A percentile compares a stretch with the other conserved stretches of the same genome.
These are phyloP conservation scores for Callospermophilus lateralis DNA, from an alignment of 2,113 vertebrate species.

Conservation along the genomic window DNA sequence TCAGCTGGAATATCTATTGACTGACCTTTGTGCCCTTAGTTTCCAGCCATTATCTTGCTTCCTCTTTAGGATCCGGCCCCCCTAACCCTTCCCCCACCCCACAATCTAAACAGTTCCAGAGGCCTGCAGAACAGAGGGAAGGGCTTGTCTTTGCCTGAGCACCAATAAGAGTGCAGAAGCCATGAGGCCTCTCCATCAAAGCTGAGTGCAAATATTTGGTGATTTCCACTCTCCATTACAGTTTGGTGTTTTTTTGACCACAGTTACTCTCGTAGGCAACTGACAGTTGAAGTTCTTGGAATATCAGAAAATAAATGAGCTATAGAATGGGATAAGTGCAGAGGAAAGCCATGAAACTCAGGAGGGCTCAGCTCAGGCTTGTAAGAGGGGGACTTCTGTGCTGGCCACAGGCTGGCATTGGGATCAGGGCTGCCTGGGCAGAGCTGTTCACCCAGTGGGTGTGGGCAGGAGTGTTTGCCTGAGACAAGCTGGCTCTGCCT, in stretches of 20 bases:
- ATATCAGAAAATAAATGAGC: background rate
- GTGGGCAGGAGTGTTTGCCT: no score
- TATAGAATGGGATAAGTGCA: background rate
- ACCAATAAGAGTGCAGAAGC: no score
- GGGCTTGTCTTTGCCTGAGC: background rate
- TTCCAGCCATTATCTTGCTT: background rate
- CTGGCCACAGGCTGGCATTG: no score
- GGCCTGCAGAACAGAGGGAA: background rate
- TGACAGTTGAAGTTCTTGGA: background rate
- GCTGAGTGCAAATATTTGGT: background rate
- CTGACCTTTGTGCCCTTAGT: background rate
- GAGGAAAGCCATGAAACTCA: no score
- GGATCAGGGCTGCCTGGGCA: no score
- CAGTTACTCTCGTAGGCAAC: background rate
- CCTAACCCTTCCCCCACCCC: background rate
- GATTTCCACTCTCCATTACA: no score
- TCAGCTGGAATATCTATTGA: background rate
- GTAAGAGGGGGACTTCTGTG: no score
- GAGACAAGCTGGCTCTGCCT: no score
- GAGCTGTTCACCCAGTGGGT: no score
- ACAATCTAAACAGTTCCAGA: background rate
- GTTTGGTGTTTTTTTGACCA: background rate
- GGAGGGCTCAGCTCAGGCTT: no score
- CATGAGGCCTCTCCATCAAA: fast-evolving
- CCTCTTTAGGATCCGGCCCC: background rate